Conservation (phyloP, 92 coral and sea anemone species). For the Palythoa grandis region DNA sequence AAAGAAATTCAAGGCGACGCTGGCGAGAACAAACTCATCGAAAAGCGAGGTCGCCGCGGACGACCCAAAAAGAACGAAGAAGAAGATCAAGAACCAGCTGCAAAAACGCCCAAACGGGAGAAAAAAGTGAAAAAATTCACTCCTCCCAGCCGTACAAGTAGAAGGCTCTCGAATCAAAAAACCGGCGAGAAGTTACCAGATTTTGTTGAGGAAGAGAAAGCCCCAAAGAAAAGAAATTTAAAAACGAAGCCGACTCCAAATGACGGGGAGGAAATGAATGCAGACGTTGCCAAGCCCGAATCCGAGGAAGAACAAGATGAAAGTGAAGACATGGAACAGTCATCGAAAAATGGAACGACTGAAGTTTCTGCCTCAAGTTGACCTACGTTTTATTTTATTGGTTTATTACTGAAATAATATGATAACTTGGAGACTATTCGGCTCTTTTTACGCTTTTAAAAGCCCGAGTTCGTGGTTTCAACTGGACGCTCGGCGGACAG, state of each 20-base stretch:
- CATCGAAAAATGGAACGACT: conserved; percentile 19
- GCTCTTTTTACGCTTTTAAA: too few relatives aligned
- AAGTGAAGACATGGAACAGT: not conserved
- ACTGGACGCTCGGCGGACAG: too few relatives aligned
- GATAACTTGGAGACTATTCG: not conserved
- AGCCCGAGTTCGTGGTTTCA: too few relatives aligned
- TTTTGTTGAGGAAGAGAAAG: conserved; percentile 30
- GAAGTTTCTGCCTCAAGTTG: conserved; percentile 41
- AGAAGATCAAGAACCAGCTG: conserved; percentile 56
- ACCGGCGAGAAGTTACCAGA: conserved; percentile 64
- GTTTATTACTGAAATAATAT: not conserved
- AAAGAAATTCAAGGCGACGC: conserved; percentile 42
- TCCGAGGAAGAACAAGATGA: not conserved
- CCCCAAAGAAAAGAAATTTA: conserved; percentile 38
- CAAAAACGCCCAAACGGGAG: conserved; percentile 64
- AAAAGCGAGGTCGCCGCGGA: conserved; percentile 69
- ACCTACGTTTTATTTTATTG: not conserved
- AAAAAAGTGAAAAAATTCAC: conserved; percentile 52
- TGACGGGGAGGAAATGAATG: conserved; percentile 45
- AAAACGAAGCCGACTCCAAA: conserved; percentile 13
- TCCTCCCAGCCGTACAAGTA: conserved; percentile 63
- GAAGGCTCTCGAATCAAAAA: conserved; percentile 71
- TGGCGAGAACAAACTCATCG: conserved; percentile 35
- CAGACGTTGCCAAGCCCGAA: conserved; percentile 16
- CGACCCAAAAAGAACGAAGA: conserved; percentile 65